Base-by-base conservation (phyloP, 2,113 vertebrate genomes). In the Archilochus colubris region DNA sequence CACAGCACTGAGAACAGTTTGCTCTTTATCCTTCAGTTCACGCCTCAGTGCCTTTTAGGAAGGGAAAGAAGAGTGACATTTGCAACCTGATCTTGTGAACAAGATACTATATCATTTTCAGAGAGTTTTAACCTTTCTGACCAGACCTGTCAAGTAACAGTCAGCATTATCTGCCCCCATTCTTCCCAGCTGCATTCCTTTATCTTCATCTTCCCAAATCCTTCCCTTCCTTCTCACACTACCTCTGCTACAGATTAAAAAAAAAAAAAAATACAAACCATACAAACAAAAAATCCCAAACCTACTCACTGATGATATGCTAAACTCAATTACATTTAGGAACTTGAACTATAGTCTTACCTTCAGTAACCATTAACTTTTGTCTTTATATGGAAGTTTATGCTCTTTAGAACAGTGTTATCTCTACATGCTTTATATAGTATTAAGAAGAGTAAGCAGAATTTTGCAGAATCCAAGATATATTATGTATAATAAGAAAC, bases 11-110 rank as follows among this genome's bases (percentile, higher is more conserved):
- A 99, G 95, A 93, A 99, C 94, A 18, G 98, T 93, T 82, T 98
- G 98, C 63, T 99, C 99, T 24, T 98, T 99, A 58, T 99, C 99
- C 96, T 99, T 98, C 96, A 99, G 96, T 81, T 99, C 99, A 51
- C 97, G 98, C 70, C 97, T 98, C 91, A 99, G 93, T 2, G 93
- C 97, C 99, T 99, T 98, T 94, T 38, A 78, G 76, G 84, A 96
- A 96, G 57, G 82, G 69, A 97, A 96, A 86, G 40, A 92, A 79
- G 63, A 88, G 82, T 25, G 28, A 14, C 27, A 74, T 58, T 80
- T 89, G 33, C 92, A 86, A 95, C 8, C 46, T 80, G 33, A 51
- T n/a, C 24, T 76, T 62, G 24, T 33, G 46, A 70, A 86, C 77
- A 68, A 90, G 38, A 70, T 22, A 54, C 28, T 12, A 12, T 6